Conservation (phyloP, 2,797 vertebrate species). For the Helarctos malayanus region DNA sequence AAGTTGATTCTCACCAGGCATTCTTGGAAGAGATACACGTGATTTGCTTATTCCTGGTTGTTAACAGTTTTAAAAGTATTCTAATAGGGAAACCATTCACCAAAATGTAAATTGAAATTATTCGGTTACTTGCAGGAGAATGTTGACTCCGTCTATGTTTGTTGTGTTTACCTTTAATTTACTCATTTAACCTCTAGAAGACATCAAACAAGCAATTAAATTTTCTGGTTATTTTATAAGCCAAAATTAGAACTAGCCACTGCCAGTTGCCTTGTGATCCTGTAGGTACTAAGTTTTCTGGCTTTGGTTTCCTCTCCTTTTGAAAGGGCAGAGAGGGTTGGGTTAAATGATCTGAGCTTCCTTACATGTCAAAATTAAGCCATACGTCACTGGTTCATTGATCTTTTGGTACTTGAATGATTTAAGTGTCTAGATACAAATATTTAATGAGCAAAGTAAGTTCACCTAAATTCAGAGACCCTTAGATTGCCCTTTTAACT, state of each 20-base stretch:
- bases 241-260: not conserved
- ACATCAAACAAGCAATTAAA: not conserved
- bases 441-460: slow-evolving; percentile 8
- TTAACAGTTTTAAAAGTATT: not conserved
- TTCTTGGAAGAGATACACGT: slow-evolving; percentile 1
- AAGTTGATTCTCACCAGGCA: not conserved
- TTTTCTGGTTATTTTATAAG: slow-evolving; percentile 22
- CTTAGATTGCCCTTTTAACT: not conserved
- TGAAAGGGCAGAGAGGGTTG: not conserved
- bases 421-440: not conserved
- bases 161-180: not conserved
- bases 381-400: not conserved
- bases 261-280: not conserved
- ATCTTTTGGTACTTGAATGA: slow-evolving; percentile 11
- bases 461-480: slow-evolving; percentile 40
- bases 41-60: not conserved
- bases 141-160: not conserved
- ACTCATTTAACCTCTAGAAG: not conserved
- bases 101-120: slow-evolving; percentile 13
- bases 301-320: not conserved
- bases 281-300: not conserved
- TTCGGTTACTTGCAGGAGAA: not conserved
- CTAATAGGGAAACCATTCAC: not conserved
- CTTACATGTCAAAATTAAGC: slow-evolving; percentile 25
- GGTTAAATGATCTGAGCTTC: not conserved